Evolutionary conservation across 2,797 vertebrate species (phyloP).

Genomic region (Discoglossus pictus): DNA sequence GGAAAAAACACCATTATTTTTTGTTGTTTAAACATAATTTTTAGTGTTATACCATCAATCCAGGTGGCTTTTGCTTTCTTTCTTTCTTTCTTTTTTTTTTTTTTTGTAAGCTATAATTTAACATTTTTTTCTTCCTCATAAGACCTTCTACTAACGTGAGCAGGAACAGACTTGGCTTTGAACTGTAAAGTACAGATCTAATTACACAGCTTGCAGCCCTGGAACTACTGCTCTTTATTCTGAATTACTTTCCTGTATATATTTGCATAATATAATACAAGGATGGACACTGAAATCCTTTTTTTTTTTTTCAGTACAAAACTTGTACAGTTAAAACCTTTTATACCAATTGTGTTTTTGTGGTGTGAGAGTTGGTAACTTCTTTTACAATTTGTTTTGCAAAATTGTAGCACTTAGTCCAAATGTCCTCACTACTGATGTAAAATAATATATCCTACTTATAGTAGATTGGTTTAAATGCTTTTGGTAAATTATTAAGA

Average conservation of each 20-base stretch:
- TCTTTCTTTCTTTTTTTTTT: slow-evolving; percentile 58
- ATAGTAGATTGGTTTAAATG: too few species aligned
- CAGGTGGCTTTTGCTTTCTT: slow-evolving; percentile 25
- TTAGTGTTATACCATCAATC: not conserved
- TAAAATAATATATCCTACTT: too few species aligned
- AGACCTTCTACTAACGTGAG: slow-evolving; percentile 54
- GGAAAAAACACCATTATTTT: slow-evolving; percentile 20
- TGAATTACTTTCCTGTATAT: slow-evolving; percentile 65
- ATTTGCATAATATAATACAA: slow-evolving; percentile 73
- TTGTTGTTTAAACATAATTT: slow-evolving; percentile 5
- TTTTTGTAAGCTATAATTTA: slow-evolving; percentile 58
- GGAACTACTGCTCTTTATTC: slow-evolving; percentile 62
- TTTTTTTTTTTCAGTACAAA: not conserved
- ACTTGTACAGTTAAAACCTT: too few species aligned
- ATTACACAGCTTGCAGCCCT: slow-evolving; percentile 69
- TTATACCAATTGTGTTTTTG: too few species aligned
- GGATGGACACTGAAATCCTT: slow-evolving; percentile 60
- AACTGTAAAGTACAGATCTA: slow-evolving; percentile 67
- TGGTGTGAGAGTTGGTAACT: too few species aligned
- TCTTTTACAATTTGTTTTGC: too few species aligned
- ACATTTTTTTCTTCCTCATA: slow-evolving; percentile 61
- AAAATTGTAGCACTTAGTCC: too few species aligned
- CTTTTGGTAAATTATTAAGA: too few species aligned
- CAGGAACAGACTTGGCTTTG: slow-evolving; percentile 62
- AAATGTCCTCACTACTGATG: too few species aligned